Conservation (phyloP, 2,113 vertebrate genomes). For the Coptodon rendalli region DNA sequence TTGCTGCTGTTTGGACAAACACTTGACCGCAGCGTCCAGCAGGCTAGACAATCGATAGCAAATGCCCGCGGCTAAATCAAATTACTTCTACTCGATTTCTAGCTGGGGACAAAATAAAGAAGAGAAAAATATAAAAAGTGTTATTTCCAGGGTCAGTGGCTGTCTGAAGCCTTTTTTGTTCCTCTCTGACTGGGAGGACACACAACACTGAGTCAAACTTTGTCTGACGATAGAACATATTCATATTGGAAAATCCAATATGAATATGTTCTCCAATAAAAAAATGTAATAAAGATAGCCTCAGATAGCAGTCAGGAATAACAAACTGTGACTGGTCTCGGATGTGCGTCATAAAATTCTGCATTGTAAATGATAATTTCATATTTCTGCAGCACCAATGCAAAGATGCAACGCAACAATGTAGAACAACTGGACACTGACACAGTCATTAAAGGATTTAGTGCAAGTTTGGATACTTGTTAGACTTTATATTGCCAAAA, state of each 20-base stretch:
- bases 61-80: conserved; percentile 57
- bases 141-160: conserved; percentile 43
- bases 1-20: conserved; percentile 52
- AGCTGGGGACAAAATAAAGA: conserved; percentile 21
- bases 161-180: conserved; percentile 5
- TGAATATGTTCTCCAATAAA: background rate
- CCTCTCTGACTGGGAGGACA: background rate
- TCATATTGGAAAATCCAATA: background rate
- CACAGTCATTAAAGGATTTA: background rate
- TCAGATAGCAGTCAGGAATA: background rate
- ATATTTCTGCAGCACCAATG: background rate
- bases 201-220: background rate
- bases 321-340: background rate
- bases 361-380: background rate
- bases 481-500: background rate
- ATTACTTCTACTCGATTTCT: conserved; percentile 58
- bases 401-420: background rate
- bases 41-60: conserved; percentile 56
- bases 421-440: background rate
- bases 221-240: background rate
- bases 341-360: background rate
- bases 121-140: conserved; percentile 29
- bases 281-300: background rate
- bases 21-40: conserved; percentile 49
- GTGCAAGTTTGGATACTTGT: background rate